These are phyloP conservation scores for Octodonta nipae DNA, from an alignment of 2,888 invertebrate genomes.

Conservation along the genomic window DNA sequence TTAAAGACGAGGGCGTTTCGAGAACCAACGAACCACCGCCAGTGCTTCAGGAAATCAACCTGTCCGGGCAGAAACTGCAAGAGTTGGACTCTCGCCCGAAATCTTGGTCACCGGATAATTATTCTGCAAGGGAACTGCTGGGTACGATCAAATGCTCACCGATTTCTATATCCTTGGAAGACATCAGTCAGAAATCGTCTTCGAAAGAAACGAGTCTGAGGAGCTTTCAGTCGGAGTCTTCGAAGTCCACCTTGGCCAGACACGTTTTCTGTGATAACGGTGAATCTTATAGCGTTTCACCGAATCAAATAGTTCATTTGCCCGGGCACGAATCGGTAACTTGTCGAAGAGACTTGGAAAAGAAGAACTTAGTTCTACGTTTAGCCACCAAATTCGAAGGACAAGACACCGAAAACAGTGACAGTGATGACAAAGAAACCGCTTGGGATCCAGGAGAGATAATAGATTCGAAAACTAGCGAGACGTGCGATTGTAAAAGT, in stretches of 20 bases:
- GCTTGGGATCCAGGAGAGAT: constrained; percentile 59
- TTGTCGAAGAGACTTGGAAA: constrained; percentile 12
- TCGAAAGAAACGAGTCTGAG: neutral
- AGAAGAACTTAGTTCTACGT: constrained; percentile 40
- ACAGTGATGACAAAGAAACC: constrained; percentile 41
- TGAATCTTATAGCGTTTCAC: constrained; percentile 77
- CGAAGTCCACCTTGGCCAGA: constrained; percentile 36
- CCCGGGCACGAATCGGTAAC: constrained; percentile 36
- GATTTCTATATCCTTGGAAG: constrained; percentile 56
- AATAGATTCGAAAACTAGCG: constrained; percentile 20
- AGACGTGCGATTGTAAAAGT: constrained; percentile 13
- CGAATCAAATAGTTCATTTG: constrained; percentile 76
- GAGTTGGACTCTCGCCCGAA: constrained; percentile 36
- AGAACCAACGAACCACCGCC: constrained; percentile 48
- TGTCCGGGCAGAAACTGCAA: constrained; percentile 28
- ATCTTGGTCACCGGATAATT: constrained; percentile 59
- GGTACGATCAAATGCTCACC: constrained; percentile 37
- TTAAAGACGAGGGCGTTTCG: constrained; percentile 41
- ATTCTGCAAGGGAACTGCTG: constrained; percentile 45
- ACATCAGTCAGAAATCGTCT: constrained; percentile 36
- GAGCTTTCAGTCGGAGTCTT: constrained; percentile 14
- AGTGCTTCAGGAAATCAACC: constrained; percentile 41
- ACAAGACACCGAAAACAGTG: constrained; percentile 6
- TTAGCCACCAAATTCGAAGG: constrained; percentile 43
- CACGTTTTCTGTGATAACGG: constrained; percentile 75